Conservation (phyloP, 2,888 invertebrate genomes). For the Abscondita cerata region DNA sequence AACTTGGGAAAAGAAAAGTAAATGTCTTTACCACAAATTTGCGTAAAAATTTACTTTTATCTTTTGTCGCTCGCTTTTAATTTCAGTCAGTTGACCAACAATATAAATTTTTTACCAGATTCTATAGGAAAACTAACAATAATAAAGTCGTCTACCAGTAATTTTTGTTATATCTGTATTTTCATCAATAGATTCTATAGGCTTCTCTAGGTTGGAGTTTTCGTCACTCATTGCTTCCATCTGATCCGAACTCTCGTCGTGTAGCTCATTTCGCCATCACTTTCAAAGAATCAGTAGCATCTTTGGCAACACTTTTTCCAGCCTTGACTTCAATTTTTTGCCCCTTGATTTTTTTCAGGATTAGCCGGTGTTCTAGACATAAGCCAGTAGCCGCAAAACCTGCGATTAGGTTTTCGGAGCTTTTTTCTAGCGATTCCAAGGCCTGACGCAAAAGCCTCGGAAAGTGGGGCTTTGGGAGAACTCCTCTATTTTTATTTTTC, state of each 20-base stretch:
- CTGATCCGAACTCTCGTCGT: too few relatives aligned
- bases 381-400: too few relatives aligned
- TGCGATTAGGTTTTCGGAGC: conserved; percentile 4
- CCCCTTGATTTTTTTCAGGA: background rate
- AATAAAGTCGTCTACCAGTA: background rate
- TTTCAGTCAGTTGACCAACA: background rate
- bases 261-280: background rate
- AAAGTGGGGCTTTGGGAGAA: conserved; percentile 7
- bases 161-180: background rate
- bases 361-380: background rate
- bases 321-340: too few relatives aligned
- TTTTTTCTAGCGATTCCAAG: conserved; percentile 5
- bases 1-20: too few relatives aligned
- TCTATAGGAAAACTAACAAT: background rate
- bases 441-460: conserved; percentile 11
- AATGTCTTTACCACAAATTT: background rate
- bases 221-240: too few relatives aligned
- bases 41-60: background rate
- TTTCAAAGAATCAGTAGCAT: too few relatives aligned
- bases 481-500: conserved; percentile 26
- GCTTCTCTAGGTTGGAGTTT: too few relatives aligned
- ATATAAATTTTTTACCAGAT: background rate
- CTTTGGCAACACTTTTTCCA: too few relatives aligned
- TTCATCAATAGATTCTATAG: too few relatives aligned
- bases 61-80: background rate